Conservation (phyloP, 2,113 vertebrate species). For the Mesocricetus auratus region DNA sequence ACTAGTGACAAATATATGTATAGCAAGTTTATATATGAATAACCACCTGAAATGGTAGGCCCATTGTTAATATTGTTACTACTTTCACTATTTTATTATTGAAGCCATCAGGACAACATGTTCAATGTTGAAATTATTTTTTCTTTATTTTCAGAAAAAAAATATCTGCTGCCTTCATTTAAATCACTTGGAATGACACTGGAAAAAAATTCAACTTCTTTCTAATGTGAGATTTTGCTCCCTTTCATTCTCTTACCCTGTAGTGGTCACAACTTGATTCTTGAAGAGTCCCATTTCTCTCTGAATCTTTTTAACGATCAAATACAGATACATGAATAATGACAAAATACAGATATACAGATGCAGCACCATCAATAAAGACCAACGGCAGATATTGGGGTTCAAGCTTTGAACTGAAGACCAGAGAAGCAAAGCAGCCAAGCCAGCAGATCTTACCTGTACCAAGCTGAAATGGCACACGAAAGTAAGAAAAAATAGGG, state of each 20-base stretch:
- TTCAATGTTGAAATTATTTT: background rate
- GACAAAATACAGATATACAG: background rate
- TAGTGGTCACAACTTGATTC: slow-evolving; percentile 37
- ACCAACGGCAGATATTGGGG: no score
- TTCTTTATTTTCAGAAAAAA: slow-evolving; percentile 31
- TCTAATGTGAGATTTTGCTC: slow-evolving; percentile 52
- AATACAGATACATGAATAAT: background rate
- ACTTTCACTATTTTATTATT: background rate
- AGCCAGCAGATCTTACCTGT: no score
- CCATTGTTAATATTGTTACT: background rate
- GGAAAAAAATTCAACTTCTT: slow-evolving; percentile 56
- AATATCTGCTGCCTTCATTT: slow-evolving; percentile 36
- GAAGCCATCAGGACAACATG: background rate
- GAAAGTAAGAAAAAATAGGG: background rate
- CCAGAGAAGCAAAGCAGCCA: no score
- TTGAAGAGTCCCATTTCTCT: slow-evolving; percentile 26
- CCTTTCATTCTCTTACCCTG: slow-evolving; percentile 47
- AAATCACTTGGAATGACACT: slow-evolving; percentile 53
- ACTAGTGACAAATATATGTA: slow-evolving; percentile 3
- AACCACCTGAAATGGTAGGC: background rate
- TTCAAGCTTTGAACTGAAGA: no score
- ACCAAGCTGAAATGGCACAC: background rate
- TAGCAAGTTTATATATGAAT: background rate
- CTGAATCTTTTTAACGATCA: background rate
- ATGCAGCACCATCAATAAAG: no score